phyloP scores from a whole-genome alignment of 2,888 invertebrate genomes.

The Drosophila basisetae region DNA sequence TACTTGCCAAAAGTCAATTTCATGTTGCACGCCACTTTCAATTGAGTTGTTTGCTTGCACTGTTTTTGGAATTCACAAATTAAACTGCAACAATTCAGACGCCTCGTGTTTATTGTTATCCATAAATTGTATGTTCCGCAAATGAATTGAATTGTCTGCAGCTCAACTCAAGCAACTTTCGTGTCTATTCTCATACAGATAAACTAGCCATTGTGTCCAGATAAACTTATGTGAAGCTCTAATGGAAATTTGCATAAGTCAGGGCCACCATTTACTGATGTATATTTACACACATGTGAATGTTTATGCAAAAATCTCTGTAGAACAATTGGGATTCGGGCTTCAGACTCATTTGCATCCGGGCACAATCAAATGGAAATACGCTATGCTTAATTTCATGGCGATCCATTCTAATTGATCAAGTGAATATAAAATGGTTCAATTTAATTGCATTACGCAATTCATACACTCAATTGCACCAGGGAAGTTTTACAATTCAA shows the following conservation, averaged over 20 bases:
- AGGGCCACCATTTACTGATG: conserved; percentile 17
- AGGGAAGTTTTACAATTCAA: conserved; percentile 3
- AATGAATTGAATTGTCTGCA: conserved; percentile 45
- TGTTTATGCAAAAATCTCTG: conserved; percentile 24
- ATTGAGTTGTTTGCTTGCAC: conserved; percentile 18
- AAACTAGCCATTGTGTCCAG: conserved; percentile 41
- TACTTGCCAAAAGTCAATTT: not conserved
- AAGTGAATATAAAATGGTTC: conserved; percentile 53
- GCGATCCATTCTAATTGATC: conserved; percentile 45
- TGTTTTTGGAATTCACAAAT: conserved; percentile 21
- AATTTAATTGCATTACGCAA: conserved; percentile 65
- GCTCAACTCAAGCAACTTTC: conserved; percentile 7
- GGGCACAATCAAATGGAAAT: conserved; percentile 31
- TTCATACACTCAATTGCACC: conserved; percentile 39
- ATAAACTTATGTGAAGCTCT: conserved; percentile 21
- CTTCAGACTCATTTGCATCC: conserved; percentile 39
- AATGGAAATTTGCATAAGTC: conserved; percentile 57
- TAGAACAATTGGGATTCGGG: conserved; percentile 19
- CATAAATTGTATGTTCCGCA: conserved; percentile 44
- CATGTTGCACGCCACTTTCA: conserved; percentile 8
- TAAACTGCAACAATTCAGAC: conserved; percentile 34
- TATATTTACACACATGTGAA: not conserved
- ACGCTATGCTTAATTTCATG: conserved; percentile 26
- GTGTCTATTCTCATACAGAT: conserved; percentile 42
- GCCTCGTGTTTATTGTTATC: conserved; percentile 17